phyloP scores from a whole-genome alignment of 2,797 vertebrate species.

The Ataeniobius toweri region DNA sequence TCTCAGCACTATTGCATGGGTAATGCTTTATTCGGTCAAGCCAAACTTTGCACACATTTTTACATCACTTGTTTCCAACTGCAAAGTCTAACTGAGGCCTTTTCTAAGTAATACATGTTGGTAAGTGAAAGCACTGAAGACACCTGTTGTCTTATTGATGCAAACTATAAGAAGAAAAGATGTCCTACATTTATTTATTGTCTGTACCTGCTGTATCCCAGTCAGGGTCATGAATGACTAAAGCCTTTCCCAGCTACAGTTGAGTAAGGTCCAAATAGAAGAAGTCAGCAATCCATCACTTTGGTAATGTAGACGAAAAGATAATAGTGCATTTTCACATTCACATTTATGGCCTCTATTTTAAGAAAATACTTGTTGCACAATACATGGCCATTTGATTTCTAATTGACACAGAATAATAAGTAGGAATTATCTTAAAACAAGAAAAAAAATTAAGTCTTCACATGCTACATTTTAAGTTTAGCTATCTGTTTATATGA shows the following conservation, averaged over 20 bases:
- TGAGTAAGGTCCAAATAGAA: background rate
- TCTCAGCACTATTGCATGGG: background rate
- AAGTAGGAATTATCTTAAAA: background rate
- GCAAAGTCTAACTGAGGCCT: background rate
- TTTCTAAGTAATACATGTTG: background rate
- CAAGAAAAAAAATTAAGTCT: background rate
- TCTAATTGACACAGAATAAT: background rate
- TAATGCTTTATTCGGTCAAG: background rate
- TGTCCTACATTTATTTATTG: background rate
- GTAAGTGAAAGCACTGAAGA: background rate
- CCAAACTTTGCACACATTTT: background rate
- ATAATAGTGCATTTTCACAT: background rate
- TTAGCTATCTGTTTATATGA: constrained; percentile 35
- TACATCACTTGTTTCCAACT: background rate
- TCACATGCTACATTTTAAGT: constrained; percentile 34
- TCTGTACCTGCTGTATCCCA: background rate
- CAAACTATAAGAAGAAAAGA: background rate
- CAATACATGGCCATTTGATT: background rate
- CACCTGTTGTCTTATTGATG: background rate
- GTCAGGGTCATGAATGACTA: background rate
- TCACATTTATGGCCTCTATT: background rate
- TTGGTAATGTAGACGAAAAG: background rate
- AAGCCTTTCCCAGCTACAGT: background rate
- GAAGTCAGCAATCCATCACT: background rate
- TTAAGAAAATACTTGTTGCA: background rate